Conservation (phyloP, 1,140 invertebrate species). For the Steinernema feltiae region DNA sequence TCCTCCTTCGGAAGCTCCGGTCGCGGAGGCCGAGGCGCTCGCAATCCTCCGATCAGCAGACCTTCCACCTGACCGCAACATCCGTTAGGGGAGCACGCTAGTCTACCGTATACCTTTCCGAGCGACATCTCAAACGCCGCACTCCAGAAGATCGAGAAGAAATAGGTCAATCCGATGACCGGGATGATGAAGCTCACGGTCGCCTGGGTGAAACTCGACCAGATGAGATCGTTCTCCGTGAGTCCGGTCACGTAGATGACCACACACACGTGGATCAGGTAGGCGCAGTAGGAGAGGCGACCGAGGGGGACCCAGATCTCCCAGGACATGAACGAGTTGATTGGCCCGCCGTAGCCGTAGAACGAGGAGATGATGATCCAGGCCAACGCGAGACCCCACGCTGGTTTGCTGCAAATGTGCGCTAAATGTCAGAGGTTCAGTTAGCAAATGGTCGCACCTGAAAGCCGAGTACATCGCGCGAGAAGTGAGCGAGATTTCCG, state of each 20-base stretch:
- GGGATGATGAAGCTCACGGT: slow-evolving; percentile 8
- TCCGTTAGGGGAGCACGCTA: neutral
- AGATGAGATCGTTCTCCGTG: neutral
- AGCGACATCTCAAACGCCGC: neutral
- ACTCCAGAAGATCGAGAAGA: slow-evolving; percentile 5
- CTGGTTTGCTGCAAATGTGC: slow-evolving; percentile 75
- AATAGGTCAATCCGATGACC: neutral
- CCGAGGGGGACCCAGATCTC: slow-evolving; percentile 18
- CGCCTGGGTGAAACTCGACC: neutral
- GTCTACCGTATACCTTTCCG: neutral
- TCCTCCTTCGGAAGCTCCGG: neutral
- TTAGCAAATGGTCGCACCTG: too few species aligned
- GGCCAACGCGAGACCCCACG: slow-evolving; percentile 73
- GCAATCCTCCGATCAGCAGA: neutral
- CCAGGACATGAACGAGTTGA: slow-evolving; percentile 12
- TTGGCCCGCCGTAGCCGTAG: slow-evolving; percentile 72
- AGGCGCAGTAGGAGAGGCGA: slow-evolving; percentile 15
- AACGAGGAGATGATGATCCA: slow-evolving; percentile 81
- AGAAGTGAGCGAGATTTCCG: slow-evolving; percentile 67
- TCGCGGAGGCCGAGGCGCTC: neutral
- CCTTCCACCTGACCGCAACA: neutral
- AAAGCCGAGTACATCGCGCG: neutral
- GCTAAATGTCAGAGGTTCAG: too few species aligned
- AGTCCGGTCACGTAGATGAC: slow-evolving; percentile 16
- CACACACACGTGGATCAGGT: slow-evolving; percentile 19